Conservation (phyloP, 2,113 vertebrate species). For the Craseonycteris thonglongyai region DNA sequence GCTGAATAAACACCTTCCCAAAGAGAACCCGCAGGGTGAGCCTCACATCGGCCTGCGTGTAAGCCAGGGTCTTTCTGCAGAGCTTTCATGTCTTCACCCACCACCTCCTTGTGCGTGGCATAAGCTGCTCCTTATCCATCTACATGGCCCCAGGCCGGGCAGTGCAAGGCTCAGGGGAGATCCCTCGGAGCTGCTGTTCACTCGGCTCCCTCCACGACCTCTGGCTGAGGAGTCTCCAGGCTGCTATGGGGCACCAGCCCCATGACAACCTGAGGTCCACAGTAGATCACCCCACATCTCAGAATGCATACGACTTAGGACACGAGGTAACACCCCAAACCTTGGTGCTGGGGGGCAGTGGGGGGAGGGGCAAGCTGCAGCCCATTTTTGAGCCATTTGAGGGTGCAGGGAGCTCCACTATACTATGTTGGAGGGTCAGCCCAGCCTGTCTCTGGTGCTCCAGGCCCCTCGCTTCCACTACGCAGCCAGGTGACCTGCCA, state of each 20-base stretch:
- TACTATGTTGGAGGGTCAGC: background rate
- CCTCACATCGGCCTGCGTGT: too few species aligned
- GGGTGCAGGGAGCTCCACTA: conserved; percentile 64
- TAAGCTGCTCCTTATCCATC: conserved; percentile 17
- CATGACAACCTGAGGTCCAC: conserved; percentile 2
- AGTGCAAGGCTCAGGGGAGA: background rate
- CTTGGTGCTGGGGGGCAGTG: too few species aligned
- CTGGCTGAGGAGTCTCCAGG: background rate
- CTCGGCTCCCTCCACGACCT: background rate
- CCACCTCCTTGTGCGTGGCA: background rate
- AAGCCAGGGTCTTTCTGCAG: too few species aligned
- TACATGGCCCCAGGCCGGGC: background rate
- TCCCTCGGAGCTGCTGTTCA: background rate
- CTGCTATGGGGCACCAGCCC: background rate
- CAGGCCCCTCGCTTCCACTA: background rate
- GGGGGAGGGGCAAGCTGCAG: background rate
- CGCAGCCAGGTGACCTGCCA: background rate
- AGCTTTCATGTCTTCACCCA: background rate
- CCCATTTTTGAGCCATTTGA: conserved; percentile 29
- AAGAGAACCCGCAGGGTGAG: conserved; percentile 85
- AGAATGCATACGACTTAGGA: background rate
- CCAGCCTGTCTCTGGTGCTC: background rate
- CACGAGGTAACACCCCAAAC: background rate
- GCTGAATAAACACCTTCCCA: conserved; percentile 83
- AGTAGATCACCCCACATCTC: background rate